Evolutionary conservation across 1,140 invertebrate species (phyloP), one percentile per base, ranked within the genome.

Genomic region (Zaprionus gabonicus): DNA sequence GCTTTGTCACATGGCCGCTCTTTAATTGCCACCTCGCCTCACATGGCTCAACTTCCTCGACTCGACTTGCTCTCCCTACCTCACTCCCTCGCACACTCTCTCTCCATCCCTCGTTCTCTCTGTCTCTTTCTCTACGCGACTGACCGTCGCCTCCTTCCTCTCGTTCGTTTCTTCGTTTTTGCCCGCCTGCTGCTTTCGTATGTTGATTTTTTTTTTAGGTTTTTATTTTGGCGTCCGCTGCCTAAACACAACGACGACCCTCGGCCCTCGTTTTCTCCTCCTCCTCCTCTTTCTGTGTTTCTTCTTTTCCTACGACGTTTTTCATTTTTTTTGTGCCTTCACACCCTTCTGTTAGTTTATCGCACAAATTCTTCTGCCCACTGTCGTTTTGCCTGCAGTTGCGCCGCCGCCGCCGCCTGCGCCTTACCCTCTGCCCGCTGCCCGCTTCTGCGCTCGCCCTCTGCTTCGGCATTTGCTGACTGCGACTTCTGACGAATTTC

Each of bases 1-100:
- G 74, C 85, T 76, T 81, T 87, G 84, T 87, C 84, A 83, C 84
- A 81, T 88, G 85, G 78, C 83, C 73, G 82, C 84, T 82, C 78
- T 82, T 82, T 82, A 80, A 82, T 82, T 82, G 80, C 75, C 78
- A 76, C 76, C 72, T 73, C 75, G 79, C 76, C 72, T 73, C 70
- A 64, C 75, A 60, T 75, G 72, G 72, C 72, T 71, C 72, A 75
- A 75, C 73, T 76, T 76, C 55, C 57, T 34, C 31, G 31, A 34
- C 31, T 34, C 71, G 57, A 62, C 58, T 72, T 9, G 15, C 57
- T 63, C 58, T 51, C 58, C 56, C 67, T 31, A 41, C 44, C 44
- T 25, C 44, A 27, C 58, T 25, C 51, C 55, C 67, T 73, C 15
- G 10, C 72, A 69, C 15, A 5, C 59, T 63, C 67, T 34, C 41